Base-by-base conservation (phyloP, 2,888 invertebrate species). In the Cheilosia scutellata region DNA sequence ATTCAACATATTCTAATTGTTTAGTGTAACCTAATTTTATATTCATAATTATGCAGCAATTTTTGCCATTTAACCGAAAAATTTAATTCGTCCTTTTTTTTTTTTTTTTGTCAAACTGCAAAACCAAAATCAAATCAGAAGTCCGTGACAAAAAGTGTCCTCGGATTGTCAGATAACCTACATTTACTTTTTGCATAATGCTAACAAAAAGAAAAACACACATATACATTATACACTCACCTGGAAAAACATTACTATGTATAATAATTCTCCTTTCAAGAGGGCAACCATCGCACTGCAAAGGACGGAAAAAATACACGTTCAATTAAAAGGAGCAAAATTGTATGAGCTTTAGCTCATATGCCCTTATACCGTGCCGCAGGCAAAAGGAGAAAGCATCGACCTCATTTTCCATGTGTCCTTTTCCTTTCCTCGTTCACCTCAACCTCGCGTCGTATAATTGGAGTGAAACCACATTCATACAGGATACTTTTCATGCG, bases 111-210 rank as follows among this genome's bases (percentile, higher is more conserved):
- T 78, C 77, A 66, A 68, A 29, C 75, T 53, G 53, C 9, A 20
- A 20, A 20, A 20, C 20, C 20, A 20, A 84, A 75, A 71, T 76
- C 75, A 84, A 80, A 84, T 84, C 57, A 71, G 79, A 79, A 70
- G 40, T 51, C 71, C 82, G 66, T 65, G 70, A 65, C 47, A 77
- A 62, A 63, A 60, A 83, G 16, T 66, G 77, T 70, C 84, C 79
- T 80, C 75, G 55, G 71, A 84, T 84, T 79, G 84, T 76, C 66
- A 79, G 84, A 84, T 84, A 84, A 84, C 84, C 84, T 71, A 84
- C 75, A 84, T 84, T 84, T 80, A 60, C 47, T 62, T 5, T 84
- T 84, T 71, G 84, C 80, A 80, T 80, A 66, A 80, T 71, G 27
- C 66, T 63, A 16, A 66, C 58, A 58, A 47, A 4, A 20, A 62